Evolutionary conservation across 53 echinoderm and acorn worm genomes (phyloP), one percentile per base, ranked within the genome.

Genomic region (Actinopyga echinites): DNA sequence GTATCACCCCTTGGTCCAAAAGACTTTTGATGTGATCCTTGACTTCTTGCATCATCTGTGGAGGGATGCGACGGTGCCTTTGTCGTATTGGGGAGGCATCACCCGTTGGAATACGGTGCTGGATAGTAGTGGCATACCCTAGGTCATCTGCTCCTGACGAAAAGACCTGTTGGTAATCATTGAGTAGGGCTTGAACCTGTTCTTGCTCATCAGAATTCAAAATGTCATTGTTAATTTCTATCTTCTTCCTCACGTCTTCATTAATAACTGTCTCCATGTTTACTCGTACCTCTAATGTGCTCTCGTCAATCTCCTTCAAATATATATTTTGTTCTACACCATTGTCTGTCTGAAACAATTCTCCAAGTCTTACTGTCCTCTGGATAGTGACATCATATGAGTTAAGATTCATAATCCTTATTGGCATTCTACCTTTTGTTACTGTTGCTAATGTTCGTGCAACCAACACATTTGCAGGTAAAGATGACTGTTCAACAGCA

Each of bases 391-490:
- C 69, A 69, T 32, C 69, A 69, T 69, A 69, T 5, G 69, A 17
- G 38, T 36, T 35, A 8, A 37, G 33, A 69, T 69, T 69, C 38
- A 69, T 69, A 8, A 69, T 37, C 11, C 69, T 30, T 0, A 35
- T 37, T 69, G 69, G 69, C 21, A 69, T 11, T 69, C 22, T 69
- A 37, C 37, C 69, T 35, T 69, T 37, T 19, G 30, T 5, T 2
- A 62, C 63, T 25, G 28, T 31, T 2, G 8, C 81, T 22, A 80
- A 19, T 8, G 81, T 22, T 42, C 35, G 60, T 26, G 81, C 81
- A 56, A 80, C 35, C 24, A 15, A 21, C 4, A 80, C 63, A 62
- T 80, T 62, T 80, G 22, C 35, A 10, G 81, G 81, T 21, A 80
- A 34, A 62, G 63, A 28, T 4, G n/a, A 23, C 28, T 62, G 62